Evolutionary conservation across 2,113 vertebrate species (phyloP), one percentile per base, ranked within the genome.

Genomic region (Jacana jacana): DNA sequence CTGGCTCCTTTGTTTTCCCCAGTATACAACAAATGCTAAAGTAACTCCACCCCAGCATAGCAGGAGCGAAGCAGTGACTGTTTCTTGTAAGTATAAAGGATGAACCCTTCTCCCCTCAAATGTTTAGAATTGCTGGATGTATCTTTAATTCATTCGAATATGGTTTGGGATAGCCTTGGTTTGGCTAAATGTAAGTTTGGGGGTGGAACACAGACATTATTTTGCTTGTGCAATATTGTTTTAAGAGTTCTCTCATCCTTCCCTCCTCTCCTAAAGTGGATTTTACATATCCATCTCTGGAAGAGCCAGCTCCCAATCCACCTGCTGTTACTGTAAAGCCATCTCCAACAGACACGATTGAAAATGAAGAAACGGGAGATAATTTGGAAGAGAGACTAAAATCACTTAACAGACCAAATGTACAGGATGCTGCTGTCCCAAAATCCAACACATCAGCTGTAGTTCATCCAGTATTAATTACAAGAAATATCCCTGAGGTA

Each of bases 1-100:
- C 97, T 99, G 99, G 99, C 98, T 99, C 63, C 98, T 99, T 84
- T 99, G 98, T 97, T 99, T 99, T 95, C 99, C 99, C 8, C 99
- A 99, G 96, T 99, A 98, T 89, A 99, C 99, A 71, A 99, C 99
- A 93, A 99, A 99, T 76, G 98, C 99, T 88, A 99, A 98, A 98
- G 98, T 99, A 86, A 98, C 92, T 73, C 98, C 98, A 39, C 99
- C 99, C 1, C 97, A 98, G 84, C 98, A 98, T 60, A 97, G 97
- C 78, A 95, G 94, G 83, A 94, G 82, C 71, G 98, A 97, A 97
- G 95, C 98, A 37, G 84, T 99, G 70, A 98, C 99, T 95, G 97
- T 99, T 84, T 98, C 98, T 93, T 97, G 99, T 99, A 98, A 99
- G 99, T 99, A 96, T 75, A 52, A 89, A 55, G 48, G 28, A 48